Base-by-base conservation (phyloP, 2,888 invertebrate genomes). In the Aethes cnicana region DNA sequence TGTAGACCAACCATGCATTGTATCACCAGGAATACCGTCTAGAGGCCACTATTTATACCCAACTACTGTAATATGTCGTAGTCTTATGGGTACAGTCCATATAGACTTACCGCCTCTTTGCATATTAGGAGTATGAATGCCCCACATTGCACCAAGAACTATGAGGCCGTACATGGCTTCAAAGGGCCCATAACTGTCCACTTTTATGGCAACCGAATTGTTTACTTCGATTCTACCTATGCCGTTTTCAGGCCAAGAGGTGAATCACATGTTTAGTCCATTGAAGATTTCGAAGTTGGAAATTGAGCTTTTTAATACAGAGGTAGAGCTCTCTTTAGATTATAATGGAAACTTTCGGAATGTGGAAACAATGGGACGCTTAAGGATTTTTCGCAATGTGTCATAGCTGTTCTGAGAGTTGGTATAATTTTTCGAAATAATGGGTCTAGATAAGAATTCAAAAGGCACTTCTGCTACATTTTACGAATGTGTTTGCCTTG, bases 201-300 rank as follows among this genome's bases (percentile, higher is more conserved):
- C 76, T 61, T 71, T 75, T 76, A 82, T 72, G 78, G 80, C 48
- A 65, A 64, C 64, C 68, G 67, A 64, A 70, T 63, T 69, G 68
- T 70, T 69, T 66, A 64, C 64, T 47, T 28, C 44, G 58, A 48
- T 52, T 47, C 14, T 54, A 59, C 49, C 66, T 54, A 49, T 57
- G 53, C 65, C 21, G 23, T 21, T 37, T 36, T 47, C 42, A 42
- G 30, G 46, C 18, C 35, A 26, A 41, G 26, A 35, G 39, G 39
- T 39, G 39, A 39, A 39, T 39, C 39, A 39, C 16, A 16, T 37
- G 11, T 16, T 33, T 11, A 4, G 9, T 16, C 25, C 39, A 25
- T 25, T 37, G 37, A 39, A 25, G 23, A 25, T 2, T 17, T n/a
- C 14, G 8, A 25, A 16, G 9, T n/a, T 12, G 16, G 1, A 12